Percentiles rank a stretch among this genome's conserved stretches.
Conservation (phyloP, 2,888 invertebrate species). For the Scotopteryx bipunctaria region DNA sequence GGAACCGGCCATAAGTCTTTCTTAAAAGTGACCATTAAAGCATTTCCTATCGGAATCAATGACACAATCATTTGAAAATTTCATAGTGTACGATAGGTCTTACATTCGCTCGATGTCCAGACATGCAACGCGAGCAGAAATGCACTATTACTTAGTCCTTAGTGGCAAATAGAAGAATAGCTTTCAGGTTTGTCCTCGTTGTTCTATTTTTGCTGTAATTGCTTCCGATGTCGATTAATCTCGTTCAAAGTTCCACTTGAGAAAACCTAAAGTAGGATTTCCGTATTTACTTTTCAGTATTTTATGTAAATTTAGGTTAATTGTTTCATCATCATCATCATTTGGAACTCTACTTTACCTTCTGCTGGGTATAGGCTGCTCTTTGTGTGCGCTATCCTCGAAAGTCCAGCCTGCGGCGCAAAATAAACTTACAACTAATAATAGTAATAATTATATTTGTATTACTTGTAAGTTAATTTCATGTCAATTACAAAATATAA, state of each 20-base stretch:
- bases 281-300: neutral
- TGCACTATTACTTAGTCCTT: slow-evolving; percentile 35
- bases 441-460: too few species aligned
- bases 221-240: slow-evolving; percentile 11
- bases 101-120: slow-evolving; percentile 36
- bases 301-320: neutral
- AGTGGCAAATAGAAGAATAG: slow-evolving; percentile 30
- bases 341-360: neutral
- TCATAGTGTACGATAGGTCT: slow-evolving; percentile 1
- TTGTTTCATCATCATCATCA: neutral
- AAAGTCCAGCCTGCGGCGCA: too few species aligned
- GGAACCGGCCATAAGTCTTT: too few species aligned
- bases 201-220: slow-evolving; percentile 32
- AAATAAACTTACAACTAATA: too few species aligned
- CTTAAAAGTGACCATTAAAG: neutral
- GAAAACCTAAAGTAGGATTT: too few species aligned
- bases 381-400: too few species aligned
- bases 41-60: neutral
- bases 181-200: slow-evolving; percentile 12
- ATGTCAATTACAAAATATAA: too few species aligned
- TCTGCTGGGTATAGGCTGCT: too few species aligned
- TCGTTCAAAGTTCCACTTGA: too few species aligned
- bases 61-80: neutral
- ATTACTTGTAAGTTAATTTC: too few species aligned
- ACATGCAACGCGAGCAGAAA: slow-evolving; percentile 45